Conservation (phyloP, 2,888 invertebrate species). For the Cepaea hortensis region DNA sequence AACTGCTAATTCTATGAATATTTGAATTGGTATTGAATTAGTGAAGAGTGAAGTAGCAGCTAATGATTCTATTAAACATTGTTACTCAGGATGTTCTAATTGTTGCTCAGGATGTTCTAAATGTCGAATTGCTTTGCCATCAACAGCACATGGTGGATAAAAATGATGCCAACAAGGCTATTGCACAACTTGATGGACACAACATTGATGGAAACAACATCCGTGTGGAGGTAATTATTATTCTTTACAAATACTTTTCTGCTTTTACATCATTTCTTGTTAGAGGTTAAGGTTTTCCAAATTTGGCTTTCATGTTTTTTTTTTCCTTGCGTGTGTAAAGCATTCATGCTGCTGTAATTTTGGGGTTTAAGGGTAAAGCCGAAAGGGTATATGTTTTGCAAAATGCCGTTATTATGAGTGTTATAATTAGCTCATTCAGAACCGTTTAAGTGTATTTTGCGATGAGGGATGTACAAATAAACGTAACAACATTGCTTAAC, state of each 20-base stretch:
- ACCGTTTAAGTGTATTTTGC: neutral
- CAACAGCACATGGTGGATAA: constrained; percentile 72
- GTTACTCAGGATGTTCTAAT: too few relatives aligned
- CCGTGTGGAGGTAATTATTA: constrained; percentile 68
- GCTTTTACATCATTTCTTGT: neutral
- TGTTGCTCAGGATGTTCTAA: too few relatives aligned
- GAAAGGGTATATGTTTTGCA: neutral
- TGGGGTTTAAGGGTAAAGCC: neutral
- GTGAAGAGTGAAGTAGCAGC: too few relatives aligned
- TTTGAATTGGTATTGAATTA: too few relatives aligned
- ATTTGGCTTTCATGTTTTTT: constrained; percentile 12
- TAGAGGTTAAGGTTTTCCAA: constrained; percentile 33
- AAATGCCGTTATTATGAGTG: neutral
- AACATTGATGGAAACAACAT: constrained; percentile 69
- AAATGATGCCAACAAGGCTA: constrained; percentile 68
- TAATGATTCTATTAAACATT: too few relatives aligned
- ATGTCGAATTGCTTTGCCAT: neutral
- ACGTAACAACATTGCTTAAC: neutral
- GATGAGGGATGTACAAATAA: neutral
- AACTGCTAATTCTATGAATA: too few relatives aligned
- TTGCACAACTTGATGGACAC: constrained; percentile 67
- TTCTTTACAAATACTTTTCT: constrained; percentile 17
- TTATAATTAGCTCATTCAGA: neutral
- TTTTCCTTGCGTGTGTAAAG: neutral
- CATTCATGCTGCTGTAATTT: neutral